phyloP scores from a whole-genome alignment of 2,888 invertebrate genomes.

The Pyralis farinalis region DNA sequence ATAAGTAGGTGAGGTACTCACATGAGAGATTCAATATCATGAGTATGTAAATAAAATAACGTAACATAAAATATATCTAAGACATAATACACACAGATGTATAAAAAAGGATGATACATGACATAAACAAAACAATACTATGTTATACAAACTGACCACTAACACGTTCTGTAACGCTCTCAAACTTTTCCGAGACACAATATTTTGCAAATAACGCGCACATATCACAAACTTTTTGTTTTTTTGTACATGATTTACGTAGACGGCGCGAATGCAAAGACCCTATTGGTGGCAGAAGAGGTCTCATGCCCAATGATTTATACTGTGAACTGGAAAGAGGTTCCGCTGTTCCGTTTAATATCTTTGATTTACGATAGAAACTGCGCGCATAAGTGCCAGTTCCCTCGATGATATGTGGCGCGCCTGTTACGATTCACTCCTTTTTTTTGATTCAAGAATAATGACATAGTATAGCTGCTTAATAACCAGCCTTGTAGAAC shows the following conservation, averaged over 20 bases:
- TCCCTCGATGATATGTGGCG: conserved; percentile 73
- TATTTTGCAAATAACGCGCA: conserved; percentile 6
- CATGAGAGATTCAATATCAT: too few relatives aligned
- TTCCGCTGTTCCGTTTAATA: conserved; percentile 79
- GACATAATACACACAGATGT: too few relatives aligned
- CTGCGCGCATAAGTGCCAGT: conserved; percentile 75
- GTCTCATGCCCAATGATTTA: conserved; percentile 74
- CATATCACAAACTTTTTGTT: conserved; percentile 30
- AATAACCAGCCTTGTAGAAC: conserved; percentile 58
- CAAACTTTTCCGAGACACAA: conserved; percentile 5
- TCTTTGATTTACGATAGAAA: conserved; percentile 80
- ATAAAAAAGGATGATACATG: too few relatives aligned
- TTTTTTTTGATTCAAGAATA: conserved; percentile 69
- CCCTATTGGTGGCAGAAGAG: conserved; percentile 66
- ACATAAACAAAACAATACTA: too few relatives aligned
- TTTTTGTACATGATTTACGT: conserved; percentile 62
- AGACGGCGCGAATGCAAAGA: conserved; percentile 58
- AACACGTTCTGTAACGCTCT: background rate
- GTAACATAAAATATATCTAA: too few relatives aligned
- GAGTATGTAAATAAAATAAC: too few relatives aligned
- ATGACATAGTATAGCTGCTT: conserved; percentile 74
- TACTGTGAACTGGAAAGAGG: conserved; percentile 79
- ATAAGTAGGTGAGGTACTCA: too few relatives aligned
- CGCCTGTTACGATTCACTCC: conserved; percentile 67
- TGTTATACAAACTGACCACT: background rate